Evolutionary conservation across 2,888 invertebrate genomes (phyloP).

Genomic region (Sarcophaga caerulescens): DNA sequence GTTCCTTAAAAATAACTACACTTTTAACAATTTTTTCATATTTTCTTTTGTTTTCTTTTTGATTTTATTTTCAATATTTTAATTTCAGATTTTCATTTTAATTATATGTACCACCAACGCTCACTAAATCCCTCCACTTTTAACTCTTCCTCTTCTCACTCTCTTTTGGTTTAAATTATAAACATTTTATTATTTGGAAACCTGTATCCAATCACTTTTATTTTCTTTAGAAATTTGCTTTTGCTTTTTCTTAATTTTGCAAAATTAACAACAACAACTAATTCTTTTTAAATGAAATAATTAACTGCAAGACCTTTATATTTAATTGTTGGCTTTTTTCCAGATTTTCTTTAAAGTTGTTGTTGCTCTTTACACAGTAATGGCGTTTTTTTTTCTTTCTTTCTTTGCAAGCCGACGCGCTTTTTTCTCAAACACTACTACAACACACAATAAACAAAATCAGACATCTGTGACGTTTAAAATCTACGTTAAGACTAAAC

Average conservation of each 20-base stretch:
- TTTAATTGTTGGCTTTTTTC: not conserved
- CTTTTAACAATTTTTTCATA: slow-evolving; percentile 28
- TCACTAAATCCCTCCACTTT: not conserved
- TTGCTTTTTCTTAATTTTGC: not conserved
- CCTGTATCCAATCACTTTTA: not conserved
- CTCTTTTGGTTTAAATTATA: not conserved
- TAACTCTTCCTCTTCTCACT: not conserved
- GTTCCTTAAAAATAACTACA: not conserved
- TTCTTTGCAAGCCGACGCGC: slow-evolving; percentile 57
- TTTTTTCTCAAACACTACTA: slow-evolving; percentile 30
- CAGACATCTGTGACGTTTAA: slow-evolving; percentile 57
- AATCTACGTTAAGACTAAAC: slow-evolving; percentile 68
- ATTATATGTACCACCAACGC: not conserved
- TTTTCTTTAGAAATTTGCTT: not conserved
- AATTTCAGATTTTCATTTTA: slow-evolving; percentile 13
- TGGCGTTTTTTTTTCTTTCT: slow-evolving; percentile 48
- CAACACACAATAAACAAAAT: slow-evolving; percentile 13
- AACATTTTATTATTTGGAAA: not conserved
- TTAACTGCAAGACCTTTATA: slow-evolving; percentile 43
- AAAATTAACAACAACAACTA: slow-evolving; percentile 14
- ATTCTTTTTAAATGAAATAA: not conserved
- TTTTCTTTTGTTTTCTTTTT: not conserved
- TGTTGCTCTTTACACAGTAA: slow-evolving; percentile 7
- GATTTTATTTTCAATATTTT: slow-evolving; percentile 1
- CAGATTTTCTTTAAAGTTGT: too few relatives aligned